These are phyloP conservation scores for Punctoribates punctum DNA, from an alignment of 2,888 invertebrate genomes.

Conservation along the genomic window DNA sequence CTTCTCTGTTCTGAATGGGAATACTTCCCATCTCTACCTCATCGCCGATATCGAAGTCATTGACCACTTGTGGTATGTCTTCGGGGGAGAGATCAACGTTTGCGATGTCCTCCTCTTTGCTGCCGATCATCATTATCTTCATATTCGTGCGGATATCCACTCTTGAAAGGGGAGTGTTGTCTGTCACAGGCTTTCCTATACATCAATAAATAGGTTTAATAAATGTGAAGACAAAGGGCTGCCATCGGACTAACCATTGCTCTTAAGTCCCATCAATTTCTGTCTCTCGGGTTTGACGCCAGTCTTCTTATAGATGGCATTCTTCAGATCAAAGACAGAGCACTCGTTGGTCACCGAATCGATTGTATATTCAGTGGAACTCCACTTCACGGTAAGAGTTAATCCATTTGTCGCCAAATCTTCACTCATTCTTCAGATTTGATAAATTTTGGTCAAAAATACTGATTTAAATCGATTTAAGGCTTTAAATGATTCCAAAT, in stretches of 20 bases:
- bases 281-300: slow-evolving; percentile 88
- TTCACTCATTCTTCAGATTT: background rate
- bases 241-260: background rate
- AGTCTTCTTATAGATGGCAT: slow-evolving; percentile 78
- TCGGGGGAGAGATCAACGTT: slow-evolving; percentile 61
- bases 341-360: slow-evolving; percentile 65
- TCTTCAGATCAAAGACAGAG: slow-evolving; percentile 74
- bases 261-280: slow-evolving; percentile 83
- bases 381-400: slow-evolving; percentile 78
- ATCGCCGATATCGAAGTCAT: slow-evolving; percentile 86
- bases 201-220: slow-evolving; percentile 28
- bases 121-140: slow-evolving; percentile 97
- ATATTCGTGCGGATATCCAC: slow-evolving; percentile 78
- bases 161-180: slow-evolving; percentile 69
- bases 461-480: no score
- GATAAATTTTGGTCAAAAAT: background rate
- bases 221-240: background rate
- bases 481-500: no score
- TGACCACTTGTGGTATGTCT: slow-evolving; percentile 77
- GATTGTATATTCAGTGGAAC: slow-evolving; percentile 80
- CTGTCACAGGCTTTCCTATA: slow-evolving; percentile 76
- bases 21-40: slow-evolving; percentile 64
- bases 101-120: slow-evolving; percentile 81
- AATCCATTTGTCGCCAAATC: slow-evolving; percentile 1
- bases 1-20: slow-evolving; percentile 64